Percentiles rank a stretch among this genome's conserved stretches.
Conservation (phyloP, 1,140 invertebrate genomes). For the Macrobrachium rosenbergii region DNA sequence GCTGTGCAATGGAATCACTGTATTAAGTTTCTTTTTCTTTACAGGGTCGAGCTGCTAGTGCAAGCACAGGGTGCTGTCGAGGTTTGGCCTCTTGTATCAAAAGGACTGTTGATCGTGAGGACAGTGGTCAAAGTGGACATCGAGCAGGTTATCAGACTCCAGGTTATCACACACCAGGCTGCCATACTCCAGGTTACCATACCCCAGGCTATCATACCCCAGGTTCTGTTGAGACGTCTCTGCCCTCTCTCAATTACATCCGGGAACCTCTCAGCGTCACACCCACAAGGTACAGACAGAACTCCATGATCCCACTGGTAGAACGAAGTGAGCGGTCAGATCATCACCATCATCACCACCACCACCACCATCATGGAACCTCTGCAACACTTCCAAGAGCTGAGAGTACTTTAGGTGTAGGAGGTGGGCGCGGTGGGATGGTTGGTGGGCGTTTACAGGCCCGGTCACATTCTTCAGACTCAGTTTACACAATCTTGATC, state of each 20-base stretch:
- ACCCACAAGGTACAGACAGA: conserved; percentile 66
- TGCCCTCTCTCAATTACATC: conserved; percentile 84
- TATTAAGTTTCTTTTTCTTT: not conserved
- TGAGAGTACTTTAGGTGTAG: conserved; percentile 58
- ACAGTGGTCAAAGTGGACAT: conserved; percentile 18
- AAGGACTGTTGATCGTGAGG: too few relatives aligned
- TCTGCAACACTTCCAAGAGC: conserved; percentile 62
- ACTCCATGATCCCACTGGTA: conserved; percentile 69
- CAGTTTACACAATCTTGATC: conserved; percentile 92
- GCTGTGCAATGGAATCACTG: too few relatives aligned
- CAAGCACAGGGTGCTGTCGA: conserved; percentile 76
- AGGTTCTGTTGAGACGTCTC: conserved; percentile 85
- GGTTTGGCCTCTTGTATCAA: conserved; percentile 70
- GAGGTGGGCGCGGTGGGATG: conserved; percentile 67
- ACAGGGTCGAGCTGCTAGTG: conserved; percentile 73
- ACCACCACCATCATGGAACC: conserved; percentile 66
- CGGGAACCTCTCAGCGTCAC: conserved; percentile 77
- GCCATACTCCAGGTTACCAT: conserved; percentile 43
- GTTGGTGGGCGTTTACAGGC: conserved; percentile 70
- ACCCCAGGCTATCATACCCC: conserved; percentile 75
- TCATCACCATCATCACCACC: conserved; percentile 68
- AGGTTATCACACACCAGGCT: conserved; percentile 74
- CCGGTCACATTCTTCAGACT: conserved; percentile 69
- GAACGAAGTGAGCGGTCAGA: conserved; percentile 69
- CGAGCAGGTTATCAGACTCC: conserved; percentile 75